These are phyloP conservation scores for Calyptommatus sinebrachiatus DNA, from an alignment of 2,113 vertebrate species.

Conservation along the genomic window DNA sequence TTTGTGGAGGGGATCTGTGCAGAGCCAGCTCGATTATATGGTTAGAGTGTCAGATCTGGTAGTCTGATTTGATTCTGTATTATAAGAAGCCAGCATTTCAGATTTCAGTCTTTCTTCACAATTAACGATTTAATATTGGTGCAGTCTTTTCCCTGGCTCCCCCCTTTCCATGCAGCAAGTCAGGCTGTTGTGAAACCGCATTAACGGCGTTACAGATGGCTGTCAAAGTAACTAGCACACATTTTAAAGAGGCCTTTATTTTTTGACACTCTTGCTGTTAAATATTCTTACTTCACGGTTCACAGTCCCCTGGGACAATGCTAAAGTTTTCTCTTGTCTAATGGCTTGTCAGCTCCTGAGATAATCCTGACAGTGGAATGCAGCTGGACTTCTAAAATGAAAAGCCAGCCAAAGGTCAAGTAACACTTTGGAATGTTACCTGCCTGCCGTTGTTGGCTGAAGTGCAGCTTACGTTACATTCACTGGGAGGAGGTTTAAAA, in stretches of 20 bases:
- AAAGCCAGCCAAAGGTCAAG: constrained; percentile 15
- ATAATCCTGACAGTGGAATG: constrained; percentile 37
- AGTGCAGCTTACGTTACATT: fast-evolving
- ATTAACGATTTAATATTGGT: background rate
- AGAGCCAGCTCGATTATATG: too few species aligned
- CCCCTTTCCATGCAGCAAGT: background rate
- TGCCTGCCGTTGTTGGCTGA: constrained; percentile 25
- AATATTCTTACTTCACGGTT: constrained; percentile 21
- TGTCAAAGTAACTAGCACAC: background rate
- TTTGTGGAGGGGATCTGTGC: too few species aligned
- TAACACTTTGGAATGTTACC: constrained; percentile 38
- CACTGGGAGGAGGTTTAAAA: background rate
- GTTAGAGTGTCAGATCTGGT: too few species aligned
- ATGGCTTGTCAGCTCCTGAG: constrained; percentile 36
- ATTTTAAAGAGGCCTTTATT: background rate
- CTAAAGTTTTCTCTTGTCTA: constrained; percentile 15
- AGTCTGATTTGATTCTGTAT: too few species aligned
- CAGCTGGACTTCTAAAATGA: constrained; percentile 35
- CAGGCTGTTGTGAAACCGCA: background rate
- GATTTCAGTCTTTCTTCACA: too few species aligned
- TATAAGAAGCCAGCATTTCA: too few species aligned
- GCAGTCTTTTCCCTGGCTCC: background rate
- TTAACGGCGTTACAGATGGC: background rate
- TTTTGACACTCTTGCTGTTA: background rate
- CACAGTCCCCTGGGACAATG: background rate